Evolutionary conservation across 2,888 invertebrate genomes (phyloP).

Genomic region (Therioaphis trifolii): DNA sequence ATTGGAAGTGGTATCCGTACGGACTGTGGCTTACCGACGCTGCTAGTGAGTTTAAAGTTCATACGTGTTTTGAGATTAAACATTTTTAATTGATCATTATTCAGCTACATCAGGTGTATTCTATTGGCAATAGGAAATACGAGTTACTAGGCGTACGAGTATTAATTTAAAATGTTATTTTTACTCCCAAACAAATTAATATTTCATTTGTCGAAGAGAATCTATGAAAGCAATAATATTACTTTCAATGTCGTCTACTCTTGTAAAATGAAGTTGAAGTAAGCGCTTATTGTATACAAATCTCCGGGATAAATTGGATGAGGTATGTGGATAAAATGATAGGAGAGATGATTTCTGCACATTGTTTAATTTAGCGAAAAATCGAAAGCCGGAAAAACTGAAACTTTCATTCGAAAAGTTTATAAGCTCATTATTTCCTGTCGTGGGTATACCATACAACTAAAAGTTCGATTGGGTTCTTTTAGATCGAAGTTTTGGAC

Average conservation of each 20-base stretch:
- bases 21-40: slow-evolving; percentile 77
- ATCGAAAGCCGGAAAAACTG: slow-evolving; percentile 29
- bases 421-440: slow-evolving; percentile 55
- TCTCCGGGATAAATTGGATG: background rate
- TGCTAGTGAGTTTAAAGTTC: slow-evolving; percentile 72
- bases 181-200: no score
- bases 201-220: no score
- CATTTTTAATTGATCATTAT: no score
- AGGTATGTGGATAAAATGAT: background rate
- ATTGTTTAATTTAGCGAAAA: slow-evolving; percentile 47
- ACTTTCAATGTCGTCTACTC: background rate
- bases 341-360: slow-evolving; percentile 31
- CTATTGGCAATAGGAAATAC: no score
- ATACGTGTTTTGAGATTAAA: no score
- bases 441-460: background rate
- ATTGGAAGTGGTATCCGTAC: slow-evolving; percentile 75
- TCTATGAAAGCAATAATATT: background rate
- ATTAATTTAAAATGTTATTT: no score
- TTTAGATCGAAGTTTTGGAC: slow-evolving; percentile 31
- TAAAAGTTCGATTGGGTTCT: slow-evolving; percentile 28
- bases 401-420: slow-evolving; percentile 54
- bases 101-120: no score
- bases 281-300: background rate
- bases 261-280: background rate
- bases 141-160: no score